Base-by-base conservation (phyloP, 2,888 invertebrate species). In the Cosmia pyralina region DNA sequence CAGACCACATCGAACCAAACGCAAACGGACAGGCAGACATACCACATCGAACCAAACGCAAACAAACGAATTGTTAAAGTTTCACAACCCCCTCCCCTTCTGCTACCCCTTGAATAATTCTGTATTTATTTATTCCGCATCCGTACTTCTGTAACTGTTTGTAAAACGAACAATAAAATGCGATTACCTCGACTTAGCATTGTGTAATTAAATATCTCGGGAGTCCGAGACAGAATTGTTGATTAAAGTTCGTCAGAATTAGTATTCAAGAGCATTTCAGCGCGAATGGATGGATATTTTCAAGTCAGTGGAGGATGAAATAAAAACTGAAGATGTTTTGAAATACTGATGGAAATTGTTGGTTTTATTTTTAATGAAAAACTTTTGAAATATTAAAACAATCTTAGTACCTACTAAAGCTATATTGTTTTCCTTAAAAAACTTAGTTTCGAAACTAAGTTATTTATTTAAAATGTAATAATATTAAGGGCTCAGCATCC, bases 121-220 rank as follows among this genome's bases (percentile, higher is more conserved):
- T 53, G 19, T 57, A 75, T 73, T 73, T 58, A 67, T 60, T 77
- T 34, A 67, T 59, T 34, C 73, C 73, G 44, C 68, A 72, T 75
- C 65, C 70, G 67, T 69, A 67, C 73, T 75, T 69, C 66, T 19
- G 66, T 72, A 75, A 81, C 63, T 74, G 69, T 79, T 82, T 72
- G 65, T 79, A 71, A 81, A 81, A 74, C 48, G 53, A 73, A 58
- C 62, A 72, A 52, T 19, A 28, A 69, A 69, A 69, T 59, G 44
- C 34, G 46, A 66, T 60, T 78, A 53, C 41, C 15, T 59, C n/a
- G 19, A 63, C 19, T 46, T 57, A 28, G 22, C 41, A 46, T 52
- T 69, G 55, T 69, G 4, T 69, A 50, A 69, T 69, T 59, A 55
- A 77, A 52, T 65, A 65, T 66, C 52, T 65, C 48, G 19, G 38